Base-by-base conservation (phyloP, 2,797 vertebrate species). In the Gobio occitaniae region DNA sequence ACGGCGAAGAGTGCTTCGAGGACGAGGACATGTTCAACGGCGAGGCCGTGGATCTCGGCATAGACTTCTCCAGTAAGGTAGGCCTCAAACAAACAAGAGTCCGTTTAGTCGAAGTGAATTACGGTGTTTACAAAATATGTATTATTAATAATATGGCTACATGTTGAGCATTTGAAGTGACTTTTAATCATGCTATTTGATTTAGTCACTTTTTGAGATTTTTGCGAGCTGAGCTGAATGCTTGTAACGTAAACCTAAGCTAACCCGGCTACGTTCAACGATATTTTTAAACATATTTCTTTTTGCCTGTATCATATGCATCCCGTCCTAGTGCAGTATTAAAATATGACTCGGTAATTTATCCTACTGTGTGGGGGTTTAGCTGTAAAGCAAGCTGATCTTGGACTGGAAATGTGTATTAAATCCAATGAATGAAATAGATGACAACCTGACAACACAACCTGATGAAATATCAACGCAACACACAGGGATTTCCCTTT, bases 31-130 rank as follows among this genome's bases (percentile, higher is more conserved):
- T 90, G 70, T 19, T 93, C 21, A 97, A 97, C 79, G 97, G 97
- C 89, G 96, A 97, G 93, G 84, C 93, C 86, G 96, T 90, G 94
- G 94, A 93, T 78, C 92, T 96, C 17, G 93, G 96, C 82, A 79
- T 95, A 1, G 97, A 99, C 92, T 97, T 97, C 88, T 97, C 96
- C 82, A 97, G 95, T 91, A 98, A 98, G 96, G 97, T 97, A 95
- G 95, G 90, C 86, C 87, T 80, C 32, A 65, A 36, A 6, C 44
- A 48, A 44, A 44, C 41, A 9, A 41, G 19, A 17, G 66, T 72
- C 72, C 1, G 4, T 29, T 9, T 50, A 68, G 68, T 71, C 13
- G 8, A 15, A 48, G 11, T 47, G 21, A 69, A 63, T 56, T 13
- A 12, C 3, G 3, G 16, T 32, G 36, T 68, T 48, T 54, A 1